phyloP scores from a whole-genome alignment of 2,797 vertebrate species.

The Macropodus opercularis region DNA sequence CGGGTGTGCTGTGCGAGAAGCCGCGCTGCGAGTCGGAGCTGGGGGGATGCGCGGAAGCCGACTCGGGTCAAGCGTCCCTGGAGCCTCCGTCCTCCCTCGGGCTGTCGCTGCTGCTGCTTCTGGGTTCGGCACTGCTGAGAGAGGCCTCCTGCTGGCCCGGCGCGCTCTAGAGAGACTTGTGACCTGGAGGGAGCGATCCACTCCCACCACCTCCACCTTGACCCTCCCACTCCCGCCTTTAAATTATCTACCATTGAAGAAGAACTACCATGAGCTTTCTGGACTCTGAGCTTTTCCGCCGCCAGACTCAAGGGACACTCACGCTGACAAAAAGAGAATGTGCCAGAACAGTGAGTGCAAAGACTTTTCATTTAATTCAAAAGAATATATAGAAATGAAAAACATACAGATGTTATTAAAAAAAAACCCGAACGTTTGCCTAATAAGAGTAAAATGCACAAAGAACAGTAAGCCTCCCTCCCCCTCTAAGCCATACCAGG shows the following conservation, averaged over 20 bases:
- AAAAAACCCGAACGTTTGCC: conserved; percentile 69
- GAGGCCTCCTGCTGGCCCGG: conserved; percentile 63
- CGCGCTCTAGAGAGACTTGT: conserved; percentile 76
- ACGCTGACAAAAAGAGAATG: conserved; percentile 70
- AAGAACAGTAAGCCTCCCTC: conserved; percentile 77
- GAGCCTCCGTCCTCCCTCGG: conserved; percentile 23
- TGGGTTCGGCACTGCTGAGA: conserved; percentile 70
- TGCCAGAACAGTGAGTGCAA: conserved; percentile 69
- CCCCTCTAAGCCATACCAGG: conserved; percentile 90
- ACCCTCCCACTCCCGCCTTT: conserved; percentile 28
- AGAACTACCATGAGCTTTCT: conserved; percentile 71
- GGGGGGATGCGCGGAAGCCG: conserved; percentile 81
- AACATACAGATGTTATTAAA: conserved; percentile 69
- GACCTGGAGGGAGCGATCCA: conserved; percentile 51
- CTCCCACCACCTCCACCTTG: conserved; percentile 34
- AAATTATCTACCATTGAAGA: conserved; percentile 65
- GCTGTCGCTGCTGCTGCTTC: conserved; percentile 68
- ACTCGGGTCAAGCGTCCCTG: conserved; percentile 71
- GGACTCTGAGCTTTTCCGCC: conserved; percentile 72
- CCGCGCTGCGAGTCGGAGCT: conserved; percentile 86
- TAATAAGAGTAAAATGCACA: conserved; percentile 64
- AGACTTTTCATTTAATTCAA: conserved; percentile 70
- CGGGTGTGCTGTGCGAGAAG: conserved; percentile 93
- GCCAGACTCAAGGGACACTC: conserved; percentile 63
- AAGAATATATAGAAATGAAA: conserved; percentile 75